Evolutionary conservation across 2,797 vertebrate genomes (phyloP).

Genomic region (Diglossa cyanea): DNA sequence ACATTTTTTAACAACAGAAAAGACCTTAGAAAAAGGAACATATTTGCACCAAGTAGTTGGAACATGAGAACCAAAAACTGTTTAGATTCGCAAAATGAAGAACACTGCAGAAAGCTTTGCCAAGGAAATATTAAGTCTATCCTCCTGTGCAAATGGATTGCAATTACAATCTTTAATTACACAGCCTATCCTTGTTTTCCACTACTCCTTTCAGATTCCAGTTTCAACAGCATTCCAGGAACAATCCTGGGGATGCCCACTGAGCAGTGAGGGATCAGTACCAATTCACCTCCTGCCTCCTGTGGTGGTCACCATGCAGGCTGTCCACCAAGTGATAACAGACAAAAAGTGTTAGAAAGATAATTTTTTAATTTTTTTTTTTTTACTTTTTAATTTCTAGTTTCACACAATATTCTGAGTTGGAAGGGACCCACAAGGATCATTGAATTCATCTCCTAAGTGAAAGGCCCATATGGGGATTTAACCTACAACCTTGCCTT

Average conservation of each 20-base stretch:
- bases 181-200: background rate
- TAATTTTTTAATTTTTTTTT: too few relatives aligned
- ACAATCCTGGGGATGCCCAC: background rate
- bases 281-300: background rate
- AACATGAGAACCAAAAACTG: background rate
- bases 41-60: background rate
- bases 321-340: background rate
- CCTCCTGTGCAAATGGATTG: background rate
- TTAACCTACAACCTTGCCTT: background rate
- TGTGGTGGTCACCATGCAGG: fast-evolving
- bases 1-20: background rate
- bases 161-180: background rate
- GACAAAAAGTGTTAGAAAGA: background rate
- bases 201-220: background rate
- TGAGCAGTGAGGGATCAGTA: background rate
- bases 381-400: background rate
- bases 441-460: background rate
- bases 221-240: background rate
- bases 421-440: background rate
- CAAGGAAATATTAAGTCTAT: background rate
- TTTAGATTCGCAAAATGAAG: background rate
- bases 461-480: background rate
- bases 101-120: background rate
- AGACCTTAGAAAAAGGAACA: background rate
- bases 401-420: background rate